Evolutionary conservation across 1,140 invertebrate genomes (phyloP), one percentile per base, ranked within the genome.

Genomic region (Berghia stephanieae): DNA sequence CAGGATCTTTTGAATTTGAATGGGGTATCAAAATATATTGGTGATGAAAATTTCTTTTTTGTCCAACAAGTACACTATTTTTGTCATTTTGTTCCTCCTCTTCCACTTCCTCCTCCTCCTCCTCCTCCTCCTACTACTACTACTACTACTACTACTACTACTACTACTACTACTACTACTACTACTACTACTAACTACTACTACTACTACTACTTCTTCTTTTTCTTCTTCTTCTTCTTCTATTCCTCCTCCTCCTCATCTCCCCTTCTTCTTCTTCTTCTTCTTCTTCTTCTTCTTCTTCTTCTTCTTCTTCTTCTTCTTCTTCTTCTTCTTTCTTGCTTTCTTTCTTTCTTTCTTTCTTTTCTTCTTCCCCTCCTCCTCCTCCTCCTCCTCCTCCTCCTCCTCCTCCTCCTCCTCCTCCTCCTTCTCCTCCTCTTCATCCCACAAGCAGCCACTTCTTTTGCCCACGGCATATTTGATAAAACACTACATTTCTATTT

Each of bases 31-130:
- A 63, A 8, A 63, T 13, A 63, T 10, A 63, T 8, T 21, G 10
- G 27, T 10, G 68, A 27, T 63, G 55, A 67, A 36, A 8, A 16
- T 66, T 34, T 67, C 74, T 63, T 76, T 24, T n/a, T 31, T 76
- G 13, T 63, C 74, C 13, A 76, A 67, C 24, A 76, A 34, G 31
- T 76, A 67, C 1, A 68, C 63, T n/a, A 76, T 76, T 31, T 76
- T 63, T 42, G 52, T 36, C 24, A 76, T 43, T 2, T 60, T 76
- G 16, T 63, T 60, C 31, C 74, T 76, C 21, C n/a, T 60, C 5
- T 27, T 63, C 27, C n/a, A n/a, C n/a, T n/a, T n/a, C n/a, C n/a
- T n/a, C n/a, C n/a, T n/a, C n/a, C n/a, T n/a, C n/a, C n/a, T n/a
- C n/a, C n/a, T n/a, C n/a, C n/a, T n/a, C n/a, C n/a, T 60, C 4